Conservation (phyloP, 1,140 invertebrate genomes). For the Campoletis sonorensis region DNA sequence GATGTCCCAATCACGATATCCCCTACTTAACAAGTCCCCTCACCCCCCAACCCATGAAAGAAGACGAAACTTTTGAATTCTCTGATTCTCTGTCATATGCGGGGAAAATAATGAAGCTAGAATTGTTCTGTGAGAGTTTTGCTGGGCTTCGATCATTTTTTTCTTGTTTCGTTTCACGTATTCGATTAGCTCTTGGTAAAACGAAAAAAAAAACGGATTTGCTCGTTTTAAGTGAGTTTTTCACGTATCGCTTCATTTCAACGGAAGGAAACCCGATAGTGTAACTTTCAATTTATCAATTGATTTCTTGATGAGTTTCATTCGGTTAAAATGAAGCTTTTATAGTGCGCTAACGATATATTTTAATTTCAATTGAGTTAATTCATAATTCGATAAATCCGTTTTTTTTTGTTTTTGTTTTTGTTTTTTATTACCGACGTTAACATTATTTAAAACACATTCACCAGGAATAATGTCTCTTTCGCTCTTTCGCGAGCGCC, state of each 20-base stretch:
- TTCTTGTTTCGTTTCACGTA: too few relatives aligned
- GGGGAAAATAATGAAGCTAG: too few relatives aligned
- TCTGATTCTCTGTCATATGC: neutral
- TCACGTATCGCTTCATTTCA: neutral
- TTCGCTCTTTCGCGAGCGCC: too few relatives aligned
- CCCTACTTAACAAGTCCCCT: constrained; percentile 22
- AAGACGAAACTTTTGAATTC: neutral
- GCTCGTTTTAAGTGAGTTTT: neutral
- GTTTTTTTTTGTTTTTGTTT: too few relatives aligned
- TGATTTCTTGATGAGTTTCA: neutral
- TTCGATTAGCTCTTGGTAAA: neutral
- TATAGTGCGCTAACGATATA: neutral
- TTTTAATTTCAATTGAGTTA: neutral
- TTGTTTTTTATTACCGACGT: too few relatives aligned
- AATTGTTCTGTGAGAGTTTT: too few relatives aligned
- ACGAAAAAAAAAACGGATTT: too few relatives aligned
- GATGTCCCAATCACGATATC: constrained; percentile 14
- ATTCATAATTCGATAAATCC: neutral
- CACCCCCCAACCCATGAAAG: neutral
- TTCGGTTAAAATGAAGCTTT: too few relatives aligned
- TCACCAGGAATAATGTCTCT: too few relatives aligned
- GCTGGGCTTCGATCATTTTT: too few relatives aligned
- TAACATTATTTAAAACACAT: too few relatives aligned
- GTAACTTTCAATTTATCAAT: neutral
- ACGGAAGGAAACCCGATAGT: too few relatives aligned